Evolutionary conservation across 2,797 vertebrate species (phyloP).

Genomic region (Tauraco hartlaubi): DNA sequence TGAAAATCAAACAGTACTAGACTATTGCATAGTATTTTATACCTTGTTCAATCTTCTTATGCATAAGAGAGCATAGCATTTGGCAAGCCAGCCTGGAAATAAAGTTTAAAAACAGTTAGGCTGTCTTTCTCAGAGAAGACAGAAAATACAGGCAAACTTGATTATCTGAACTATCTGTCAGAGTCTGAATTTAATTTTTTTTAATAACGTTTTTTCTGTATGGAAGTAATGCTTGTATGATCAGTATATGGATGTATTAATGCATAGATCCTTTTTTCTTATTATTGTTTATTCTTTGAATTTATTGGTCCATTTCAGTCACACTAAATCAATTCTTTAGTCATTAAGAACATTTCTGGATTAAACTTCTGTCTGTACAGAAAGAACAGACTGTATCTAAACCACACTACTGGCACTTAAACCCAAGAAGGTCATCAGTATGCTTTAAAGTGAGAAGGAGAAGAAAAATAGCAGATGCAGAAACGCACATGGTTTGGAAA

Average conservation of each 20-base stretch:
- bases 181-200: neutral
- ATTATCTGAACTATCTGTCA: neutral
- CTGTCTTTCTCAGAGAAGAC: neutral
- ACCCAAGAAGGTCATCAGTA: neutral
- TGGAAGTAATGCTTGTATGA: neutral
- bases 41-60: neutral
- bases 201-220: neutral
- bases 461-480: neutral
- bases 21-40: neutral
- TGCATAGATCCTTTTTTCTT: neutral
- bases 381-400: neutral
- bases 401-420: neutral
- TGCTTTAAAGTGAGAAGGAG: neutral
- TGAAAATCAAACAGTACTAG: neutral
- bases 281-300: neutral
- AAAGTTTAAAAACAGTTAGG: neutral
- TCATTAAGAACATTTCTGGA: neutral
- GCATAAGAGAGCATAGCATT: neutral
- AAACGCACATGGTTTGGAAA: neutral
- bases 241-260: neutral
- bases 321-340: neutral
- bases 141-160: neutral
- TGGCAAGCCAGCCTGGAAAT: neutral
- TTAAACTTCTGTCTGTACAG: neutral
- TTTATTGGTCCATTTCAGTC: neutral